A percentile compares a stretch with the other conserved stretches of the same genome.
Conservation (phyloP, 2,888 invertebrate species). For the Hydriomena furcata region DNA sequence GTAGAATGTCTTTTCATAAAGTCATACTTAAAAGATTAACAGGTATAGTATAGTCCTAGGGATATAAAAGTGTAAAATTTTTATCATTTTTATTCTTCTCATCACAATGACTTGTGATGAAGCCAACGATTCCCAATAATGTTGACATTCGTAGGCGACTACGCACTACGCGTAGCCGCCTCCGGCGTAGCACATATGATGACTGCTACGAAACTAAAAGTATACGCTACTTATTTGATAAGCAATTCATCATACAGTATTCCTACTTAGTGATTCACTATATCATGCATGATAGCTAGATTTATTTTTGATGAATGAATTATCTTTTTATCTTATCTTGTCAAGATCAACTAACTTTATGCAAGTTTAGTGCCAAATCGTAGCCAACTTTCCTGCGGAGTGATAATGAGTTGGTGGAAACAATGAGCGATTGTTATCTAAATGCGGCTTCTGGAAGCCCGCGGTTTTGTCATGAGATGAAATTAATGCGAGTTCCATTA, state of each 20-base stretch:
- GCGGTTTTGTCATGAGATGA: conserved; percentile 73
- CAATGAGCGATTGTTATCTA: conserved; percentile 78
- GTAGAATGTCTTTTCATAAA: no score
- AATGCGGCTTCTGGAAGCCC: conserved; percentile 58
- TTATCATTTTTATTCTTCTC: no score
- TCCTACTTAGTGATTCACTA: no score
- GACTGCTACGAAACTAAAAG: conserved; percentile 14
- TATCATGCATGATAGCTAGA: no score
- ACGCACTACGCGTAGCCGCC: conserved; percentile 23
- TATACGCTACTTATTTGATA: background rate
- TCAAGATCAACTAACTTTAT: background rate
- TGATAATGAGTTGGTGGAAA: conserved; percentile 48
- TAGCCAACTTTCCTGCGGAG: conserved; percentile 8
- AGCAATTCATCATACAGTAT: background rate
- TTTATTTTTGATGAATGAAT: no score
- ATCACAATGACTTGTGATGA: no score
- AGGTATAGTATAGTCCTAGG: no score
- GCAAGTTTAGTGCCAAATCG: conserved; percentile 7
- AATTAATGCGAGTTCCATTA: conserved; percentile 77
- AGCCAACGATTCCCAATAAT: background rate
- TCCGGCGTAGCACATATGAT: conserved; percentile 28
- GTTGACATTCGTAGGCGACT: background rate
- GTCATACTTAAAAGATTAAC: no score
- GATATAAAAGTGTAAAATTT: no score
- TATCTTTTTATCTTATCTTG: background rate